Conservation (phyloP, 37 sponge, comb jelly and placozoan genomes). For the Aplysina aerophoba region DNA sequence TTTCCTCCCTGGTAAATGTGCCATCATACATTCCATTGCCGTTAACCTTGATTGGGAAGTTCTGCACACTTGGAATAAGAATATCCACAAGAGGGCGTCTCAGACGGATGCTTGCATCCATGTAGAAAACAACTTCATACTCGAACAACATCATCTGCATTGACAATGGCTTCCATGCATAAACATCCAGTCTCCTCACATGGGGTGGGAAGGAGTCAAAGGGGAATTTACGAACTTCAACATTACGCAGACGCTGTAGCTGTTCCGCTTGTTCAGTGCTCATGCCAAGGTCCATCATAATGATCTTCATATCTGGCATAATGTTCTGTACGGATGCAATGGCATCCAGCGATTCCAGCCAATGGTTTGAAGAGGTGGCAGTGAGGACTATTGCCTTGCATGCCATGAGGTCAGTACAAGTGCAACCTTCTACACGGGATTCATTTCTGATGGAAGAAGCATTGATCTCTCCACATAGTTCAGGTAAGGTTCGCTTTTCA, state of each 20-base stretch:
- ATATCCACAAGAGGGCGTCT: neutral
- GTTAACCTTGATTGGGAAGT: constrained; percentile 3
- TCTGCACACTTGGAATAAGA: neutral
- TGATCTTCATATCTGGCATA: constrained; percentile 22
- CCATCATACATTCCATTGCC: constrained; percentile 8
- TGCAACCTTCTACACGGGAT: neutral
- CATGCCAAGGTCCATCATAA: constrained; percentile 29
- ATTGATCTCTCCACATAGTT: constrained; percentile 8
- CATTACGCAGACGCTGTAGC: neutral
- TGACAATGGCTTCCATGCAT: constrained; percentile 36
- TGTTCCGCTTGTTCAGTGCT: neutral
- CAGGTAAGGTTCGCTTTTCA: neutral
- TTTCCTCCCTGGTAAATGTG: neutral
- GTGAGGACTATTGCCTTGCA: constrained; percentile 28
- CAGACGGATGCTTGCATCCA: constrained; percentile 42
- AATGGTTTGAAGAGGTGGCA: constrained; percentile 19
- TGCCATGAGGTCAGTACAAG: constrained; percentile 23
- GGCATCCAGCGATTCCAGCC: constrained; percentile 5
- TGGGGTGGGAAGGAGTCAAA: constrained; percentile 22
- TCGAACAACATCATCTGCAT: neutral
- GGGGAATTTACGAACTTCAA: constrained; percentile 32
- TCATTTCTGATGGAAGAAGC: neutral
- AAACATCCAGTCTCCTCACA: constrained; percentile 5
- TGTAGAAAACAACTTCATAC: constrained; percentile 35
- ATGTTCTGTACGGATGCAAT: constrained; percentile 24